Evolutionary conservation across 2,797 vertebrate genomes (phyloP).

Genomic region (Erpetoichthys calabaricus): DNA sequence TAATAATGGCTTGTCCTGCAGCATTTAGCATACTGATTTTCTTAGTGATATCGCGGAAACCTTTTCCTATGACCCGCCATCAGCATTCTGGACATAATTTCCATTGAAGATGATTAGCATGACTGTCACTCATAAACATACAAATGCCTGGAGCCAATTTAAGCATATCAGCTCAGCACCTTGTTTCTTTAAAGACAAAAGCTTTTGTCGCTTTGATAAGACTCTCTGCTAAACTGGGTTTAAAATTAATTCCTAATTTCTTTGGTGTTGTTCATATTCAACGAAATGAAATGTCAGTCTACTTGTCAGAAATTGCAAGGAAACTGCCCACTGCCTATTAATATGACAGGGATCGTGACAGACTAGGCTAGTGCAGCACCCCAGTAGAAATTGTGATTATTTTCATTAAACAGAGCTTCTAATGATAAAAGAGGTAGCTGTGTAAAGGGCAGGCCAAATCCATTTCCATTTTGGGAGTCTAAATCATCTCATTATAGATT

Average conservation of each 20-base stretch:
- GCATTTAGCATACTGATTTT: constrained; percentile 22
- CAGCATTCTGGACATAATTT: constrained; percentile 24
- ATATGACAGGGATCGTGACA: constrained; percentile 45
- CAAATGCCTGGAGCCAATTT: constrained; percentile 48
- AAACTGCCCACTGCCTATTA: constrained; percentile 42
- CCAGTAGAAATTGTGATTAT: constrained; percentile 44
- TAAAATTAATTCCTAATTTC: constrained; percentile 65
- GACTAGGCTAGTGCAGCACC: constrained; percentile 33
- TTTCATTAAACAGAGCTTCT: constrained; percentile 37
- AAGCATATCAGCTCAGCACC: constrained; percentile 41
- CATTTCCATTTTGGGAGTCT: constrained; percentile 6
- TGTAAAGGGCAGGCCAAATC: constrained; percentile 19
- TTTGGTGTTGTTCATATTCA: constrained; percentile 53
- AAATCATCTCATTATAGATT: neutral
- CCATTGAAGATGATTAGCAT: constrained; percentile 28
- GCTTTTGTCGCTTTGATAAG: constrained; percentile 54
- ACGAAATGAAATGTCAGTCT: constrained; percentile 62
- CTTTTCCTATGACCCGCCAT: constrained; percentile 23
- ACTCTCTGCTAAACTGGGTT: constrained; percentile 42
- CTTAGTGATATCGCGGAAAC: constrained; percentile 15
- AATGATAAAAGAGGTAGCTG: constrained; percentile 15
- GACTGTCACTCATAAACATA: constrained; percentile 40
- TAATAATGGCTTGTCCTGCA: constrained; percentile 15
- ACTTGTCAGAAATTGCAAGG: constrained; percentile 43
- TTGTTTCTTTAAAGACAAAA: constrained; percentile 48